Base-by-base conservation (phyloP, 2,113 vertebrate genomes). In the Macaca nemestrina region DNA sequence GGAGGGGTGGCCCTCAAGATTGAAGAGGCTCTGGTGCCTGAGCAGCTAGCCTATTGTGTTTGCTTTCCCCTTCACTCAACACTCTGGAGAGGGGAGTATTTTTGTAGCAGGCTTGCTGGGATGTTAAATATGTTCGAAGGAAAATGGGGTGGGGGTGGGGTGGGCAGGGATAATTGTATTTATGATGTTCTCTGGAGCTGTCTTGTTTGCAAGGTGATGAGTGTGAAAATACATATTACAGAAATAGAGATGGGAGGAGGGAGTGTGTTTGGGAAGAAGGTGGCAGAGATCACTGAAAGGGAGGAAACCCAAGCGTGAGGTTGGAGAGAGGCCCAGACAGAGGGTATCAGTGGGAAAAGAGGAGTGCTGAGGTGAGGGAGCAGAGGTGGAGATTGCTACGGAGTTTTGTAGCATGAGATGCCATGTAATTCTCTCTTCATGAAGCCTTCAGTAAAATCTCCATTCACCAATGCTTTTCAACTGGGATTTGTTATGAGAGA, bases 21-120 rank as follows among this genome's bases (percentile, higher is more conserved):
- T 83, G 73, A n/a, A 93, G 78, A 95, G 93, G 45, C 64, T 30
- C 38, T 48, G 85, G 55, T 35, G 94, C 80, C 43, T 27, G 78
- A 96, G 95, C 84, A 97, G 93, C 95, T 18, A 88, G 18, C 23
- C n/a, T 55, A 25, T 5, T 82, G 72, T 93, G 93, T 95, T 98
- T 95, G 57, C 91, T 92, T 48, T 55, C 57, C 43, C 38, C 68
- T 52, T 52, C 91, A 84, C 80, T 84, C 80, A 89, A 38, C 95
- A 80, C 59, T 59, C 76, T n/a, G 40, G 75, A 40, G 72, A 27
- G 72, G 43, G 48, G 57, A n/a, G 30, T 80, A 61, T 67, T 73
- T 93, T 68, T 93, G 88, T 82, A 97, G 94, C 68, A 81, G 57
- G 82, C 57, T 38, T 50, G 45, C 67, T 59, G 75, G 73, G 48